Base-by-base conservation (phyloP, 2,888 invertebrate species). In the Euphydryas editha region DNA sequence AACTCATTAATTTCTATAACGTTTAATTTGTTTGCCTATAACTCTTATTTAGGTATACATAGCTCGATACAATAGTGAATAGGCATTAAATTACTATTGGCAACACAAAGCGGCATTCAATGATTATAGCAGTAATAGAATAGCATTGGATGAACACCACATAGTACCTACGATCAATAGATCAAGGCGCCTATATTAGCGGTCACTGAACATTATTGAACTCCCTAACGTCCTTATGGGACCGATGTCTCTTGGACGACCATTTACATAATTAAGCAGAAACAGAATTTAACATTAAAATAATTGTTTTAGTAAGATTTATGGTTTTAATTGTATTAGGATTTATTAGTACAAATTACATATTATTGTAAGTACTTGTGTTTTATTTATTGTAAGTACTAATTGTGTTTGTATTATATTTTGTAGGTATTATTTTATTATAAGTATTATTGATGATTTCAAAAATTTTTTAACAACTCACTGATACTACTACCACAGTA, bases 101-200 rank as follows among this genome's bases (percentile, higher is more conserved):
- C 13, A 24, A 15, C 6, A 15, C 51, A 8, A 24, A n/a, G 8
- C 10, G 24, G 5, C 10, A n/a, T 51, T 24, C 24, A 15, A 15
- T 51, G 21, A 24, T 24, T 51, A 24, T 17, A 51, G 21, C 24
- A 51, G n/a, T 51, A 30, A 51, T 51, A 24, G 24, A 51, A 51
- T 51, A n/a, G 51, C 51, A n/a, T 21, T 8, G 21, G 21, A 51
- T 7, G 21, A n/a, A 13, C 51, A 24, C 47, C 47, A 20, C 47
- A 47, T n/a, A n/a, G n/a, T n/a, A n/a, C 18, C 7, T n/a, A n/a
- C 24, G 51, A 51, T 30, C 51, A 8, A 51, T 51, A 30, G 51
- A 24, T 51, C 51, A 51, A 47, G 51, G 24, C 51, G 51, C 24
- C 51, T n/a, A 24, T 51, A 51, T 51, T 51, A 51, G 51, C 24